A percentile compares a stretch with the other conserved stretches of the same genome.
These are phyloP conservation scores for Nesometra sesokonis DNA, from an alignment of 35 echinoderm and acorn worm species.

Conservation along the genomic window DNA sequence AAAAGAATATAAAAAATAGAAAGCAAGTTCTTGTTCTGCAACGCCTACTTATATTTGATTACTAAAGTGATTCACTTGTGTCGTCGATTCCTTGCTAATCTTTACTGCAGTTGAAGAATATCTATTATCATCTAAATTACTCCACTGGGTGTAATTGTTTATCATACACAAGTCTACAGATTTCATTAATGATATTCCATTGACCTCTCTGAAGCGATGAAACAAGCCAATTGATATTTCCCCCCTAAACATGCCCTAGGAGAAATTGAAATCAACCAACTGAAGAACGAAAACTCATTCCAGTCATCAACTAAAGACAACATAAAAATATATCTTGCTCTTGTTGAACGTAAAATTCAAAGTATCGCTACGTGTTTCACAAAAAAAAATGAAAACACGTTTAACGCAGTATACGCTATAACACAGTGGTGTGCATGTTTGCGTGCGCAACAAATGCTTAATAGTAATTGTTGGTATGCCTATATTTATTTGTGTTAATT, in stretches of 20 bases:
- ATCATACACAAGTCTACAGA: neutral
- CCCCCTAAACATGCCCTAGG: neutral
- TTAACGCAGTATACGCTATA: neutral
- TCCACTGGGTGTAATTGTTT: neutral
- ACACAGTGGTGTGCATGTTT: too few relatives aligned
- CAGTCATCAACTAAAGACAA: neutral
- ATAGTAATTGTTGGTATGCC: too few relatives aligned
- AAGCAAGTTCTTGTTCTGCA: neutral
- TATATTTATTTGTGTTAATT: too few relatives aligned
- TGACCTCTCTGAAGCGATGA: neutral
- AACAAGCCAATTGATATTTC: neutral
- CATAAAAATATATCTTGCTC: neutral
- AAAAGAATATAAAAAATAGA: neutral
- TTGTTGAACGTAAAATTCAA: too few relatives aligned
- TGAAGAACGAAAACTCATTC: neutral
- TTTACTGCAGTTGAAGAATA: neutral
- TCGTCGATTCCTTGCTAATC: neutral
- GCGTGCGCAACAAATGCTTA: too few relatives aligned
- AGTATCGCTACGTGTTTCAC: too few relatives aligned
- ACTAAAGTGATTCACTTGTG: neutral
- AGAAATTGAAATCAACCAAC: neutral
- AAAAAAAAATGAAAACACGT: too few relatives aligned
- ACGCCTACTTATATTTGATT: neutral
- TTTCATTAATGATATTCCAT: neutral
- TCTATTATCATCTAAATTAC: neutral